Base-by-base conservation (phyloP, 2,888 invertebrate genomes). In the Xanthia icteritia region DNA sequence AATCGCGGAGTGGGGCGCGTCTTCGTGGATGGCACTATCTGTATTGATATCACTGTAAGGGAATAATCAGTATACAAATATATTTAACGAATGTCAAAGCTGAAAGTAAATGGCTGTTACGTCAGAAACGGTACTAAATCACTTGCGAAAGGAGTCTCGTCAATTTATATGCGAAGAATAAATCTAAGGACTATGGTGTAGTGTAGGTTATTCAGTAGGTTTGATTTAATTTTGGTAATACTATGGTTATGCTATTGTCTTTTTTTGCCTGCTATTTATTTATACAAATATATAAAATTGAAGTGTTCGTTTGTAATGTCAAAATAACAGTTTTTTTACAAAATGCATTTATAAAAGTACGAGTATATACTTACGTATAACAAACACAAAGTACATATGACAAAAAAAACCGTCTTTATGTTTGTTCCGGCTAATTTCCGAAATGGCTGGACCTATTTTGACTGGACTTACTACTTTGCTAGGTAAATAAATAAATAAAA, bases 91-190 rank as follows among this genome's bases (percentile, higher is more conserved):
- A 67, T 58, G 36, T 51, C 66, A 65, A 45, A 76, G 39, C 39
- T 23, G 48, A 31, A 68, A 77, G 89, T 88, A 87, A 88, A 86
- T 89, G 89, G 89, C 79, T 84, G 81, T 77, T 77, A 83, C 79
- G 77, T 79, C 88, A 82, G 61, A 82, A 88, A 85, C 73, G 85
- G 79, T 85, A 90, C 89, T 92, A 92, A 93, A 93, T 94, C 93
- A 92, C 92, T 92, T 88, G 90, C 86, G 88, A 91, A 88, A 86
- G 90, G 89, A 92, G 94, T 92, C 93, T 93, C 93, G 91, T 94
- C 94, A 93, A 94, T 94, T 94, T 93, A 93, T 93, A 92, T 90
- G 91, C 88, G 91, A 89, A 90, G 92, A 92, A 94, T 94, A 94
- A 94, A 94, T 94, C 93, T 92, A 87, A 89, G 89, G 89, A 84